These are phyloP conservation scores for Conomelus anceps DNA, from an alignment of 2,888 invertebrate genomes.

Conservation along the genomic window DNA sequence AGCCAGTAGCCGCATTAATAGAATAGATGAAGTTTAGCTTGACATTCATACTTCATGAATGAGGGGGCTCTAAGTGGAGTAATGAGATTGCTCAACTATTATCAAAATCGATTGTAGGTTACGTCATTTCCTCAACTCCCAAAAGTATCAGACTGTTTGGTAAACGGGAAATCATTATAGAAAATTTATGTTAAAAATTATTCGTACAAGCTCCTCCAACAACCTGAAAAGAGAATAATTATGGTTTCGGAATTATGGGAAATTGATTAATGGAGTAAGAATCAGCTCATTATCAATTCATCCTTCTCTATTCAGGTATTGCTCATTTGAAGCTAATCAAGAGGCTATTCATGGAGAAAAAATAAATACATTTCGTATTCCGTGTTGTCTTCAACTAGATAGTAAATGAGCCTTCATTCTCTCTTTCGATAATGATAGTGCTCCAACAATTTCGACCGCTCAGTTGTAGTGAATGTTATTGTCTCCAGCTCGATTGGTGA, in stretches of 20 bases:
- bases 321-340: neutral
- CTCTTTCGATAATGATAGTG: neutral
- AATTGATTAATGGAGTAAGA: neutral
- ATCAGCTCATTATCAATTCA: neutral
- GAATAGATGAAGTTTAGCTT: too few relatives aligned
- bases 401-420: neutral
- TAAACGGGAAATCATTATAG: neutral
- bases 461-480: neutral
- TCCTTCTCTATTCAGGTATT: neutral
- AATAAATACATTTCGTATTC: too few relatives aligned
- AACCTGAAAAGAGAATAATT: neutral
- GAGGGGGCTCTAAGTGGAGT: neutral
- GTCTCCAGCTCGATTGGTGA: neutral
- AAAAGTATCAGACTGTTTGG: neutral
- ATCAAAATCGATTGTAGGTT: neutral
- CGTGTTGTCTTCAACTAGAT: neutral
- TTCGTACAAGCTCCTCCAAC: neutral
- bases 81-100: neutral
- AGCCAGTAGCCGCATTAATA: too few relatives aligned
- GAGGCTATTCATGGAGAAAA: neutral
- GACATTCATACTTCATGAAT: neutral
- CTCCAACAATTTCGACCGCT: neutral
- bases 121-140: neutral
- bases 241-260: neutral
- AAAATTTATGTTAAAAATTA: neutral